These are phyloP conservation scores for Montipora capricornis DNA, from an alignment of 64 coral and sea anemone species.

Conservation along the genomic window DNA sequence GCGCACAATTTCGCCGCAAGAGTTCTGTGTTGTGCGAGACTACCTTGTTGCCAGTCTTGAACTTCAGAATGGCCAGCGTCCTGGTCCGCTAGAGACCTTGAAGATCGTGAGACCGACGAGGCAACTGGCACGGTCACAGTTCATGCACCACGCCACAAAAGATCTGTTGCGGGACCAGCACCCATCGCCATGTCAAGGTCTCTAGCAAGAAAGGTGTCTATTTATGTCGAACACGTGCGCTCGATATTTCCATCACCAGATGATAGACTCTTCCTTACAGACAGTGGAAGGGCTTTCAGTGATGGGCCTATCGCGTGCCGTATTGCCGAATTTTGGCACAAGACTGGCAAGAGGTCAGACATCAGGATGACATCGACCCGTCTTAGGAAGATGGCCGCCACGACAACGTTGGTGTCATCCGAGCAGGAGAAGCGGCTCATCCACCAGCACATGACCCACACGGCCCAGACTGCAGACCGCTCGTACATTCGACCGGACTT, in stretches of 20 bases:
- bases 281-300: not conserved
- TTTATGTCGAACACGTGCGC: not conserved
- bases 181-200: not conserved
- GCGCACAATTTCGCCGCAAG: too few species aligned
- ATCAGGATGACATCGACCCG: too few species aligned
- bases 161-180: not conserved
- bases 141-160: not conserved
- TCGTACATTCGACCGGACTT: too few species aligned
- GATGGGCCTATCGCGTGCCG: not conserved
- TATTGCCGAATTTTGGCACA: not conserved
- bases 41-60: too few species aligned
- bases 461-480: too few species aligned
- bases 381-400: too few species aligned
- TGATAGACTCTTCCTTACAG: not conserved
- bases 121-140: not conserved
- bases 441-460: not conserved
- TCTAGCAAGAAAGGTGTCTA: not conserved
- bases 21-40: too few species aligned
- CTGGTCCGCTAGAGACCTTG: too few species aligned
- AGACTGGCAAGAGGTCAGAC: not conserved
- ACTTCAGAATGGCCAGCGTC: too few species aligned
- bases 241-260: not conserved
- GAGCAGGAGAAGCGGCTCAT: not conserved
- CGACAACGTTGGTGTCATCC: too few species aligned
- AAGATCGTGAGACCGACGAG: not conserved